phyloP scores from a whole-genome alignment of 2,888 invertebrate species.

The Acanthosepion lycidas region DNA sequence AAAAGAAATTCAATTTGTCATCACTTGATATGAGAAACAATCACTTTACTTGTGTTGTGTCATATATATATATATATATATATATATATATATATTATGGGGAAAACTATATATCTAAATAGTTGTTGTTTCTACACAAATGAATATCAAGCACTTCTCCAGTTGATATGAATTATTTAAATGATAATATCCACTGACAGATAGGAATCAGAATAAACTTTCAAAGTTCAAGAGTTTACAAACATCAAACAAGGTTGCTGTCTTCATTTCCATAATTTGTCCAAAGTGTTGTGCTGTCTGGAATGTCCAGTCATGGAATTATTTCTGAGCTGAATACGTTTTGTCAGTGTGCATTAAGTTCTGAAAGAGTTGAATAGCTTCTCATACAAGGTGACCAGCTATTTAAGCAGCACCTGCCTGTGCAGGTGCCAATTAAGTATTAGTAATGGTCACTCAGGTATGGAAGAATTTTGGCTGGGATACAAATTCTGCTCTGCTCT shows the following conservation, averaged over 20 bases:
- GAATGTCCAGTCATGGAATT: slow-evolving; percentile 14
- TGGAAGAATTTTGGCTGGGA: neutral
- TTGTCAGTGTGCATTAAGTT: neutral
- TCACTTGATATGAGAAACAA: neutral
- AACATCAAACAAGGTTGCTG: slow-evolving; percentile 18
- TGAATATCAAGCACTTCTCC: neutral
- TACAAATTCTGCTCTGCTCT: neutral
- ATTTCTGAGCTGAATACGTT: neutral
- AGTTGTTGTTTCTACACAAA: neutral
- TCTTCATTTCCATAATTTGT: slow-evolving; percentile 10
- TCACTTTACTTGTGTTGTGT: neutral
- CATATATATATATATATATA: neutral
- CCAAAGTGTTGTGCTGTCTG: neutral
- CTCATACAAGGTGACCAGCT: neutral
- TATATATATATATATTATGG: too few relatives aligned
- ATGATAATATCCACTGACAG: neutral
- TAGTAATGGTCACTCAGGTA: neutral
- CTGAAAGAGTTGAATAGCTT: neutral
- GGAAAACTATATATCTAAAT: neutral
- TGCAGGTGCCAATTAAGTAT: neutral
- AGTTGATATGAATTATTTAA: slow-evolving; percentile 33
- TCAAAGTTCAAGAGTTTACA: neutral
- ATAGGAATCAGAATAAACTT: neutral
- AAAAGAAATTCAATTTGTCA: slow-evolving; percentile 33
- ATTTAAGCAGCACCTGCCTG: neutral